Evolutionary conservation across 2,888 invertebrate genomes (phyloP), one percentile per base, ranked within the genome.

Genomic region (Trachelus iudaicus): DNA sequence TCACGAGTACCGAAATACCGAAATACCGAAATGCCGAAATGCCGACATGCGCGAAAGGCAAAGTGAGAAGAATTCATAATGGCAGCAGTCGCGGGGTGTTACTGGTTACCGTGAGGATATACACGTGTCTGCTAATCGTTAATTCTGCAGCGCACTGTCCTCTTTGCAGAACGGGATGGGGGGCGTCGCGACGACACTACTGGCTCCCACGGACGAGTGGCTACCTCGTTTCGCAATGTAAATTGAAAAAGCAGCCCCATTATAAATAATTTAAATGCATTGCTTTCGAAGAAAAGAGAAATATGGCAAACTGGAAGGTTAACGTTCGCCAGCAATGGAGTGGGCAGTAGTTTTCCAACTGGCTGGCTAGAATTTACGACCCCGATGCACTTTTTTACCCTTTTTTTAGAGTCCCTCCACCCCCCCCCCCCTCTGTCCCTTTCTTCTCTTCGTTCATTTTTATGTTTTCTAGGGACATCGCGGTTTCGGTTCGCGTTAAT

Each of bases 221-320:
- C 69, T n/a, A 15, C 23, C 30, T 34, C 79, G 69, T 79, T 82
- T 84, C 82, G 81, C 83, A 84, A 83, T 84, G 85, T 85, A 85
- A 83, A 87, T 87, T 85, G 83, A 86, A 88, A 86, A 85, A 85
- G 83, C 83, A 83, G 78, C 76, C 75, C 82, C 82, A 86, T 87
- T 87, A 86, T 87, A 86, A 87, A 86, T 86, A 86, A 88, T 85
- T 86, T 85, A 87, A 88, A 89, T 85, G 86, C 85, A 86, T 86
- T 84, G 84, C 85, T 78, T 85, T 81, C 77, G 69, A 76, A 79
- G 78, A 80, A 85, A 83, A 77, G 34, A 73, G 73, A 74, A 34
- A 56, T 37, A 37, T 33, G 76, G 11, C 15, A 23, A 34, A 35
- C 35, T 35, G 34, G 56, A 56, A 56, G 15, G 56, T 56, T 56